Conservation (phyloP, 2,113 vertebrate species). For the Mugil cephalus region DNA sequence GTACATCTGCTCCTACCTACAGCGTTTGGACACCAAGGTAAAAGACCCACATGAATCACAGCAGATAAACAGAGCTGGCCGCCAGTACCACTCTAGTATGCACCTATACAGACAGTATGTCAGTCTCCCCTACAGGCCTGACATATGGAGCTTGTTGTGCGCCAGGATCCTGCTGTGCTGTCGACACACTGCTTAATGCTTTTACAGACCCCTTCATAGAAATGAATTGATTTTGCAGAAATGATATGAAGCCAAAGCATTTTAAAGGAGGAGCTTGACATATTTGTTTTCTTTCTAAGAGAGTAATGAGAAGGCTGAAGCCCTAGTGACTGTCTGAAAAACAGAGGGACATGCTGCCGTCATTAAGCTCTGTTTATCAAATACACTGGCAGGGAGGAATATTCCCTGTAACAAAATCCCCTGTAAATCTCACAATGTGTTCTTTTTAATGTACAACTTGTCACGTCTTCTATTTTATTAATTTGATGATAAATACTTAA, state of each 20-base stretch:
- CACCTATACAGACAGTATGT: slow-evolving; percentile 36
- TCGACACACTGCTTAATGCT: slow-evolving; percentile 9
- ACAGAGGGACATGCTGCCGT: background rate
- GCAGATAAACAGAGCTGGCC: slow-evolving; percentile 1
- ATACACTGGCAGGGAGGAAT: too few relatives aligned
- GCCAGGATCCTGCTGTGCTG: slow-evolving; percentile 36
- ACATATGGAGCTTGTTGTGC: slow-evolving; percentile 38
- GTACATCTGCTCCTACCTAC: slow-evolving; percentile 97
- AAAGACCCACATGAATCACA: slow-evolving; percentile 9
- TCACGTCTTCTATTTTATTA: too few relatives aligned
- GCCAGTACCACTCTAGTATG: slow-evolving; percentile 9
- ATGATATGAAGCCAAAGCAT: background rate
- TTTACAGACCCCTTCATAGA: slow-evolving; percentile 16
- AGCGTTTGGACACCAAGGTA: slow-evolving; percentile 96
- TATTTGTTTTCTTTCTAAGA: background rate
- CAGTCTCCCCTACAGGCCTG: slow-evolving; percentile 36
- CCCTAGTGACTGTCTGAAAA: background rate
- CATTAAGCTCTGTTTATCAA: background rate
- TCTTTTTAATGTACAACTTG: too few relatives aligned
- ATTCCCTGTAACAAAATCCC: too few relatives aligned
- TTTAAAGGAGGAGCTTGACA: slow-evolving; percentile 20
- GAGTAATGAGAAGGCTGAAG: background rate
- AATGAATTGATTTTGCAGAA: background rate
- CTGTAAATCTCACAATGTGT: too few relatives aligned
- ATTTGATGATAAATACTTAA: too few relatives aligned